Conservation (phyloP, 1,140 invertebrate species). For the Episyrphus balteatus region DNA sequence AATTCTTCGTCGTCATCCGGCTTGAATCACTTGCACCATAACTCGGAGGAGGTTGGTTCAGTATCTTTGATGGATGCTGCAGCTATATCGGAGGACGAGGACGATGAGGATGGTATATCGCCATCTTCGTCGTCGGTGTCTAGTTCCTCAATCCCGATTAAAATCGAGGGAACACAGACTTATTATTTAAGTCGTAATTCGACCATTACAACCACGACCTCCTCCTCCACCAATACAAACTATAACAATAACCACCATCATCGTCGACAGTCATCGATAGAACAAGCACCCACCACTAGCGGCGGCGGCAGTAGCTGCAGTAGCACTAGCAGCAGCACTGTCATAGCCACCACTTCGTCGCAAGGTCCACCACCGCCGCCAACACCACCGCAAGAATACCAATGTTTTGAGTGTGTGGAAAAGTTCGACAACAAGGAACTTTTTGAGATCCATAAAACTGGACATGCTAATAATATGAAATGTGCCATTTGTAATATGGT, state of each 20-base stretch:
- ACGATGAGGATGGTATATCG: no score
- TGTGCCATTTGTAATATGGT: conserved; percentile 37
- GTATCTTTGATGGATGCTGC: no score
- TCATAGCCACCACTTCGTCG: neutral
- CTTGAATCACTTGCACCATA: no score
- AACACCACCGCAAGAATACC: conserved; percentile 13
- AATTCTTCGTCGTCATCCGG: no score
- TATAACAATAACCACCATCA: conserved; percentile 4
- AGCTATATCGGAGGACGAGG: no score
- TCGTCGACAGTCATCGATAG: neutral
- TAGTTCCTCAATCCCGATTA: no score
- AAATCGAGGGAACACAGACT: no score
- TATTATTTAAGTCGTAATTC: neutral
- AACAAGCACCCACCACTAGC: conserved; percentile 6
- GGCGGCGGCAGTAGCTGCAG: conserved; percentile 4
- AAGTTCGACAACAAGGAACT: conserved; percentile 34
- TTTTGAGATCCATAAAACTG: conserved; percentile 32
- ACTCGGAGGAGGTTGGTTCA: no score
- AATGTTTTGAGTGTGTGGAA: conserved; percentile 31
- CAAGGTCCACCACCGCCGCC: neutral
- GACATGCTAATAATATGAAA: conserved; percentile 35
- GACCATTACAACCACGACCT: conserved; percentile 7
- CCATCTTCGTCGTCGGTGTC: no score
- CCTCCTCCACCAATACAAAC: conserved; percentile 10
- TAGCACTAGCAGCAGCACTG: conserved; percentile 6